These are phyloP conservation scores for Bombus difficillimus DNA, from an alignment of 1,140 invertebrate genomes.

Conservation along the genomic window DNA sequence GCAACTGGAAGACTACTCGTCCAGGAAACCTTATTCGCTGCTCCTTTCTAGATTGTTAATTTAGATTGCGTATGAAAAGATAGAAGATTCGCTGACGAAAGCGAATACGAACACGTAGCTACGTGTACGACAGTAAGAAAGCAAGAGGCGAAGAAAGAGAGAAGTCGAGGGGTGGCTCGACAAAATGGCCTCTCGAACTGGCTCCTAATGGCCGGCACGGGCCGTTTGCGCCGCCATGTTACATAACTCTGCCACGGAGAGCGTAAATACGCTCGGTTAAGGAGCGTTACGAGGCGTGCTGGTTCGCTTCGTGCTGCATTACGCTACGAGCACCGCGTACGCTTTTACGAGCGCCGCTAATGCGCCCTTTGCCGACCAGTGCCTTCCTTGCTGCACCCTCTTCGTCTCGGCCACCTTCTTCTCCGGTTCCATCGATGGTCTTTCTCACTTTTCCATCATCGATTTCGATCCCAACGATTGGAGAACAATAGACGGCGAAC, in stretches of 20 bases:
- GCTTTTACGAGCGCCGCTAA: slow-evolving; percentile 53
- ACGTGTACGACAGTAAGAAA: no score
- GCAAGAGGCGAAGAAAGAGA: neutral
- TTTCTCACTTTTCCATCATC: neutral
- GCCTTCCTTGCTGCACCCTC: neutral
- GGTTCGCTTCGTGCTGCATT: slow-evolving; percentile 26
- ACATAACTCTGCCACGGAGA: slow-evolving; percentile 43
- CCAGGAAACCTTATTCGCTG: no score
- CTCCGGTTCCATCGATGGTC: neutral
- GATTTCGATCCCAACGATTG: neutral
- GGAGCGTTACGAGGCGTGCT: slow-evolving; percentile 51
- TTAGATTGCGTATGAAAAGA: no score
- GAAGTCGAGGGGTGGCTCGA: slow-evolving; percentile 39
- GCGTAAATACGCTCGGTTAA: slow-evolving; percentile 51
- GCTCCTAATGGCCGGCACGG: slow-evolving; percentile 53
- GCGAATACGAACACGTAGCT: no score
- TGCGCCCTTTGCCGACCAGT: slow-evolving; percentile 15
- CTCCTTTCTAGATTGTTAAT: no score
- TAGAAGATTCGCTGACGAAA: no score
- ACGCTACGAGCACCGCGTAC: slow-evolving; percentile 39
- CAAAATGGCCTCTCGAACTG: slow-evolving; percentile 51
- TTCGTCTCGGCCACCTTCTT: neutral
- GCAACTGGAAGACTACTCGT: no score
- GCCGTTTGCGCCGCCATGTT: slow-evolving; percentile 53
- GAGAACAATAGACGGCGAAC: neutral